Percentiles rank a stretch among this genome's conserved stretches.
These are phyloP conservation scores for Dorcus parallelipipedus DNA, from an alignment of 2,888 invertebrate genomes.

Conservation along the genomic window DNA sequence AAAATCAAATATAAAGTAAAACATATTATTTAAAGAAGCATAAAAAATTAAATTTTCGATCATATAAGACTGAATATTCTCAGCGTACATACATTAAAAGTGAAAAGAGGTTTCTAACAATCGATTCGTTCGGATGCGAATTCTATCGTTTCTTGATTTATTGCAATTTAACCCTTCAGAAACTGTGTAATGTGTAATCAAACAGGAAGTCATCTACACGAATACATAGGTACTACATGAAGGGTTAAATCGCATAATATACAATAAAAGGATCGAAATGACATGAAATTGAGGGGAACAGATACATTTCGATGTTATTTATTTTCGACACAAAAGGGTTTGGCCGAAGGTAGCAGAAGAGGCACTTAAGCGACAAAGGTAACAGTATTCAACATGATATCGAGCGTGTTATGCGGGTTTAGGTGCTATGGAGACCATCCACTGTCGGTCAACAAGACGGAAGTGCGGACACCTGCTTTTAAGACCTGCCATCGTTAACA, in stretches of 20 bases:
- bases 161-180: conserved; percentile 26
- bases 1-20: too few relatives aligned
- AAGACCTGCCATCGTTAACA: conserved; percentile 10
- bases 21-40: too few relatives aligned
- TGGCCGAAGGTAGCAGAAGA: neutral
- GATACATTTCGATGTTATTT: conserved; percentile 19
- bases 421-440: conserved; percentile 11
- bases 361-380: conserved; percentile 2
- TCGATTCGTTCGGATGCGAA: conserved; percentile 16
- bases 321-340: conserved; percentile 2
- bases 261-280: conserved; percentile 37
- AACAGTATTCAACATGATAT: conserved; percentile 5
- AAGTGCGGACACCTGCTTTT: conserved; percentile 18
- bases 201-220: conserved; percentile 22
- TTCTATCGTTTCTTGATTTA: conserved; percentile 32
- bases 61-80: too few relatives aligned
- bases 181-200: conserved; percentile 32
- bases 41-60: too few relatives aligned
- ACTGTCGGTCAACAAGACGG: conserved; percentile 17
- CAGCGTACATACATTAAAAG: neutral
- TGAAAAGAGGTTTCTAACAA: conserved; percentile 3
- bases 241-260: conserved; percentile 34
- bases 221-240: conserved; percentile 27
- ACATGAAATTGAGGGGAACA: conserved; percentile 42
- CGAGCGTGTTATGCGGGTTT: conserved; percentile 9